Percentiles rank a stretch among this genome's conserved stretches.
phyloP scores from a whole-genome alignment of 92 coral and sea anemone genomes.

The Zoanthus solanderi region DNA sequence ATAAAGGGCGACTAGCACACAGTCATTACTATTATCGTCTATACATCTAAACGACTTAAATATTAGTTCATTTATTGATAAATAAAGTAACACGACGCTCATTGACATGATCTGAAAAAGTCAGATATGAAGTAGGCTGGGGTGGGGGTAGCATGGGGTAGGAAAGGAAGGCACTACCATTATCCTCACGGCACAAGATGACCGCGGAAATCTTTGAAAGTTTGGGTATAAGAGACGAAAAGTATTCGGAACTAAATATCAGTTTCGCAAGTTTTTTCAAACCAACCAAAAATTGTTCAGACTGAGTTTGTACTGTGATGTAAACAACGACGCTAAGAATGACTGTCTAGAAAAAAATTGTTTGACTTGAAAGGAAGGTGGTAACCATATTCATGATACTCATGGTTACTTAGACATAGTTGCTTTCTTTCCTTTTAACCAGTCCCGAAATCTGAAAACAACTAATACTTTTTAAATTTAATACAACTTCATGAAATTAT shows the following conservation, averaged over 20 bases:
- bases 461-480: too few relatives aligned
- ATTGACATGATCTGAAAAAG: background rate
- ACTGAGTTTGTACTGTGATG: background rate
- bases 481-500: too few relatives aligned
- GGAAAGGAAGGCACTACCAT: too few relatives aligned
- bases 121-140: background rate
- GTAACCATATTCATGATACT: too few relatives aligned
- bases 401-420: too few relatives aligned
- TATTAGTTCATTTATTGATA: background rate
- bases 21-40: background rate
- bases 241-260: too few relatives aligned
- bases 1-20: too few relatives aligned
- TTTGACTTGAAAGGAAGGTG: background rate
- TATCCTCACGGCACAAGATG: too few relatives aligned
- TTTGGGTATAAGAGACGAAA: too few relatives aligned
- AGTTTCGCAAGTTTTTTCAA: too few relatives aligned
- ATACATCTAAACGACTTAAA: background rate
- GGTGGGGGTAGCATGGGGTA: background rate
- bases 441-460: background rate
- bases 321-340: background rate
- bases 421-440: background rate
- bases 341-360: background rate
- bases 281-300: background rate
- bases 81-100: background rate
- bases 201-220: too few relatives aligned